Conservation (phyloP, 2,113 vertebrate species). For the Pongo abelii region DNA sequence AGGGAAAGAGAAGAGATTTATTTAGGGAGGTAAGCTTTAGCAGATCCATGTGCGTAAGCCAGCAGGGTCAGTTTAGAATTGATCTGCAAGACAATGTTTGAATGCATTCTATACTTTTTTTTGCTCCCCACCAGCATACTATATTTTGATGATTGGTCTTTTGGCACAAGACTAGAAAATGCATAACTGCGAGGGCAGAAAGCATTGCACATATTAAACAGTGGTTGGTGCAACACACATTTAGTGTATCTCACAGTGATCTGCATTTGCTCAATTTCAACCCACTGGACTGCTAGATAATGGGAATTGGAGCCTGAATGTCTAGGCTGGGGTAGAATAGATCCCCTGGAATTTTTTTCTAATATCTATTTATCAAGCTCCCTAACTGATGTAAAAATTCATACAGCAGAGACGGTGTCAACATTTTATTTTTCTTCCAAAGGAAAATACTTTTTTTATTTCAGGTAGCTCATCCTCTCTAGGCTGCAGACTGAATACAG, state of each 20-base stretch:
- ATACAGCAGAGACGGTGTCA: slow-evolving; percentile 47
- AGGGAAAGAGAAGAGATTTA: slow-evolving; percentile 16
- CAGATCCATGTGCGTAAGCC: slow-evolving; percentile 73
- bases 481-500: slow-evolving; percentile 62
- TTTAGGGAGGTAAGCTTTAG: slow-evolving; percentile 65
- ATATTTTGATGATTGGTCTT: slow-evolving; percentile 78
- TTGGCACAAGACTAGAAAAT: slow-evolving; percentile 71
- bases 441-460: slow-evolving; percentile 69
- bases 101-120: slow-evolving; percentile 67
- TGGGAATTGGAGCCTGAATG: slow-evolving; percentile 58
- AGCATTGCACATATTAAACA: slow-evolving; percentile 73
- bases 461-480: slow-evolving; percentile 67
- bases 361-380: slow-evolving; percentile 72
- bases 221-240: slow-evolving; percentile 57
- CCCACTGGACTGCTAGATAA: slow-evolving; percentile 70
- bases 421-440: slow-evolving; percentile 58
- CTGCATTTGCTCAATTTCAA: slow-evolving; percentile 71
- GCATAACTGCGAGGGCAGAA: slow-evolving; percentile 69
- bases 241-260: slow-evolving; percentile 52
- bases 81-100: slow-evolving; percentile 63
- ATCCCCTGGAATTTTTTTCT: slow-evolving; percentile 46
- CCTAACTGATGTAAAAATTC: slow-evolving; percentile 75
- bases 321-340: slow-evolving; percentile 47
- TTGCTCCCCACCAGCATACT: slow-evolving; percentile 41
- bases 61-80: slow-evolving; percentile 79